phyloP scores from a whole-genome alignment of 2,113 vertebrate genomes.

The Pleuronectes platessa region DNA sequence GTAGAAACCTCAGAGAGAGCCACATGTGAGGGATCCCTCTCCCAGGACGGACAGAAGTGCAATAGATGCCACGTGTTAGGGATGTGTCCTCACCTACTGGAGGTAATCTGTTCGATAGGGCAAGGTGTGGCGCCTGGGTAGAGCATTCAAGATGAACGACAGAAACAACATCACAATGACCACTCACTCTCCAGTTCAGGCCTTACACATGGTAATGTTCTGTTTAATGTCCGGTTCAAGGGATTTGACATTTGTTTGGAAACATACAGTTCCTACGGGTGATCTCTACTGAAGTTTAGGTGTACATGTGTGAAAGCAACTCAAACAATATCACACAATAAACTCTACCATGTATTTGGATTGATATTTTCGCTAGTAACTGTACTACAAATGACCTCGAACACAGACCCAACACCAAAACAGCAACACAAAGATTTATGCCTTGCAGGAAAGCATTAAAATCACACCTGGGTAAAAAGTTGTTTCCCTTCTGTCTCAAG shows the following conservation, averaged over 20 bases:
- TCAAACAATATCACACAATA: background rate
- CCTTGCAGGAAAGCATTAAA: constrained; percentile 22
- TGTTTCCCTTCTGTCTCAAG: constrained; percentile 10
- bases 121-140: too few species aligned
- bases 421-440: constrained; percentile 34
- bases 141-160: too few species aligned
- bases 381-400: background rate
- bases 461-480: constrained; percentile 55
- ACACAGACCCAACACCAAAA: constrained; percentile 24
- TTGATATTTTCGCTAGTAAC: background rate
- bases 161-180: too few species aligned
- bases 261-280: background rate
- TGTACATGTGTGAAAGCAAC: background rate
- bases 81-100: too few species aligned
- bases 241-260: background rate
- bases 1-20: too few species aligned
- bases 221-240: background rate
- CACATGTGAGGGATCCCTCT: too few species aligned
- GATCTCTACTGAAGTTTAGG: background rate
- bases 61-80: too few species aligned
- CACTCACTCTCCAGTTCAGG: too few species aligned
- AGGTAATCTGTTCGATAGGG: too few species aligned
- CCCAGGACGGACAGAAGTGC: too few species aligned
- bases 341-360: too few species aligned
- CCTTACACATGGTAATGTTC: background rate